Evolutionary conservation across 2,113 vertebrate genomes (phyloP).

Genomic region (Mesembrinibis cayennensis): DNA sequence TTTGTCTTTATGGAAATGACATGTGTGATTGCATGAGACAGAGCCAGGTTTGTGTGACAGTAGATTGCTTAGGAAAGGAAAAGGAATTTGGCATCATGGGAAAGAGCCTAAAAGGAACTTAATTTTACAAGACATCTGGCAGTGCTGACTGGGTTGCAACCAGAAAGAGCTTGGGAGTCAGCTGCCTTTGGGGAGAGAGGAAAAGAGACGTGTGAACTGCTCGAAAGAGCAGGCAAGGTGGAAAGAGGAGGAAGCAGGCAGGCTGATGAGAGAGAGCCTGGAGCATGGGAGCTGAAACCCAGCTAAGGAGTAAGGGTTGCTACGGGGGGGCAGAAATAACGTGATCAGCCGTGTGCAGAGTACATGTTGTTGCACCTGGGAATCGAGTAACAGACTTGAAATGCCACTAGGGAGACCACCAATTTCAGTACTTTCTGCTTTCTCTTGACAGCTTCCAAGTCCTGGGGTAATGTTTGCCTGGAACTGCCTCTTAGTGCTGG

Average conservation of each 20-base stretch:
- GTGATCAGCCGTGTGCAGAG: neutral
- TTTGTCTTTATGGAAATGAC: constrained; percentile 1
- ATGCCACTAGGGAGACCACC: neutral
- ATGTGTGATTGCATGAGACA: neutral
- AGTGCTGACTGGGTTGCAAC: neutral
- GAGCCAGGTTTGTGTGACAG: neutral
- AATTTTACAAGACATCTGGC: constrained; percentile 37
- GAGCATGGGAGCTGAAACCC: neutral
- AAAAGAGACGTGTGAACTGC: neutral
- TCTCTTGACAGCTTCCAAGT: neutral
- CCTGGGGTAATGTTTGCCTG: neutral
- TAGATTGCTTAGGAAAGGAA: neutral
- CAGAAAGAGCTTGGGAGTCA: neutral
- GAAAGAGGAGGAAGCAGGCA: neutral
- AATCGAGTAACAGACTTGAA: neutral
- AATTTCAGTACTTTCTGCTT: neutral
- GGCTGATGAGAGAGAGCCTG: neutral
- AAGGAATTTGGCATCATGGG: constrained; percentile 3
- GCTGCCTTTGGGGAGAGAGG: neutral
- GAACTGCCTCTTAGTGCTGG: neutral
- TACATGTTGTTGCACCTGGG: neutral
- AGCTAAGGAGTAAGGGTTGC: neutral
- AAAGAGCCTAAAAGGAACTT: constrained; percentile 35
- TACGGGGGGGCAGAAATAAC: neutral
- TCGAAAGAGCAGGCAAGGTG: neutral